A percentile compares a stretch with the other conserved stretches of the same genome.
phyloP scores from a whole-genome alignment of 1,140 invertebrate species.

The Ips nitidus region DNA sequence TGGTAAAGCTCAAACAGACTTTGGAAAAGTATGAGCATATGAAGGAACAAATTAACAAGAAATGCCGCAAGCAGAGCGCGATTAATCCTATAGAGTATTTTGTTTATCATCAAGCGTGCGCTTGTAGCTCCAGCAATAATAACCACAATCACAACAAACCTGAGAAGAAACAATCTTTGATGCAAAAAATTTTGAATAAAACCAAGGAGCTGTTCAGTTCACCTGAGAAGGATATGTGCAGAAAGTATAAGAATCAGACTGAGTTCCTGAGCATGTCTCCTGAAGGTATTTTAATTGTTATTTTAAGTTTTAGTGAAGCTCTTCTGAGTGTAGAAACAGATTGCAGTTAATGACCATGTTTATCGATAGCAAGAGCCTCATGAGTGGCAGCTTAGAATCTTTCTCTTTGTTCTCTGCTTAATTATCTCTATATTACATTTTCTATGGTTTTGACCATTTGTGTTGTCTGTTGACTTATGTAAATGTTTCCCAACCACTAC shows the following conservation, averaged over 20 bases:
- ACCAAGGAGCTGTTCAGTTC: conserved; percentile 24
- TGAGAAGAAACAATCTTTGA: conserved; percentile 23
- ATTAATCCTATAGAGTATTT: conserved; percentile 29
- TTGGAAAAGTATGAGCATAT: conserved; percentile 22
- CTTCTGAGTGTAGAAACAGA: too few relatives aligned
- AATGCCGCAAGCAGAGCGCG: neutral
- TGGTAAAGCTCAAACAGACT: conserved; percentile 29
- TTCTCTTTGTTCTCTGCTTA: too few relatives aligned
- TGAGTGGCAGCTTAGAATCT: too few relatives aligned
- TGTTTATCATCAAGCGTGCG: conserved; percentile 30
- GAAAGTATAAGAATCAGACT: conserved; percentile 11
- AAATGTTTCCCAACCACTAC: too few relatives aligned
- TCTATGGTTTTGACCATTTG: too few relatives aligned
- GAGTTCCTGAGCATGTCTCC: neutral
- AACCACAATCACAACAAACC: neutral
- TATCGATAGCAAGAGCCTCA: too few relatives aligned
- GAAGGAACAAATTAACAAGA: conserved; percentile 13
- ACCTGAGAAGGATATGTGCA: conserved; percentile 12
- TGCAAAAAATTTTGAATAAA: conserved; percentile 25
- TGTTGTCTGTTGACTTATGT: too few relatives aligned
- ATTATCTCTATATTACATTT: too few relatives aligned
- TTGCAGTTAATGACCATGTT: too few relatives aligned
- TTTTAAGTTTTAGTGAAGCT: too few relatives aligned
- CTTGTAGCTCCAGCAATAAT: conserved; percentile 7
- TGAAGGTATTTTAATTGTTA: too few relatives aligned